Evolutionary conservation across 2,888 invertebrate species (phyloP).

Genomic region (Aphidoletes aphidimyza): DNA sequence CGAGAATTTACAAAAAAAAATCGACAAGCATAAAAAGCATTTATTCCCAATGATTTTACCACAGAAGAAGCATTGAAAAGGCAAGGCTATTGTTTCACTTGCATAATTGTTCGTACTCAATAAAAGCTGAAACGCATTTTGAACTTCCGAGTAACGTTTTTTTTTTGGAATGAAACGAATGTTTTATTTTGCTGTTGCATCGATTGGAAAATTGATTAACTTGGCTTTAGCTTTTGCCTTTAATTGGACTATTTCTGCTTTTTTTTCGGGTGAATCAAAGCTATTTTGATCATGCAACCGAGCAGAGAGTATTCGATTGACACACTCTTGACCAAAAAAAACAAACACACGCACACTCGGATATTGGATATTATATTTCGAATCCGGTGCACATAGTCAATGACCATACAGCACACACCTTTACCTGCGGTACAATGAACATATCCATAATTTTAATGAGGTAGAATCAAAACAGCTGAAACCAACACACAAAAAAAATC

Average conservation of each 20-base stretch:
- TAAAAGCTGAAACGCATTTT: constrained; percentile 22
- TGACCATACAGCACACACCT: constrained; percentile 43
- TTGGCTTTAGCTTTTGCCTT: neutral
- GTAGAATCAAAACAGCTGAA: neutral
- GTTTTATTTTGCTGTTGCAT: neutral
- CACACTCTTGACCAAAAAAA: neutral
- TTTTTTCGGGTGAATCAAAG: too few relatives aligned
- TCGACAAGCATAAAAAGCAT: neutral
- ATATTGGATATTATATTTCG: constrained; percentile 38
- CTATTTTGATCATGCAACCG: neutral
- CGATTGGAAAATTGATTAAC: constrained; percentile 17
- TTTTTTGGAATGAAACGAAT: neutral
- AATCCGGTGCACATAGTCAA: constrained; percentile 46
- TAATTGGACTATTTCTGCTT: neutral
- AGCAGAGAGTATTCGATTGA: neutral
- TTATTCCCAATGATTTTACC: neutral
- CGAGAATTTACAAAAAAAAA: neutral
- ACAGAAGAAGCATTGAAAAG: constrained; percentile 1
- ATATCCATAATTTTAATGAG: neutral
- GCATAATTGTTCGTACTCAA: constrained; percentile 16
- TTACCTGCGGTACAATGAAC: neutral
- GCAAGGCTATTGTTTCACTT: neutral
- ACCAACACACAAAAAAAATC: neutral
- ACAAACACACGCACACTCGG: too few relatives aligned
- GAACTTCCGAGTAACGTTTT: constrained; percentile 4